A percentile compares a stretch with the other conserved stretches of the same genome.
Conservation (phyloP, 1,140 invertebrate genomes). For the Aporrectodea caliginosa region DNA sequence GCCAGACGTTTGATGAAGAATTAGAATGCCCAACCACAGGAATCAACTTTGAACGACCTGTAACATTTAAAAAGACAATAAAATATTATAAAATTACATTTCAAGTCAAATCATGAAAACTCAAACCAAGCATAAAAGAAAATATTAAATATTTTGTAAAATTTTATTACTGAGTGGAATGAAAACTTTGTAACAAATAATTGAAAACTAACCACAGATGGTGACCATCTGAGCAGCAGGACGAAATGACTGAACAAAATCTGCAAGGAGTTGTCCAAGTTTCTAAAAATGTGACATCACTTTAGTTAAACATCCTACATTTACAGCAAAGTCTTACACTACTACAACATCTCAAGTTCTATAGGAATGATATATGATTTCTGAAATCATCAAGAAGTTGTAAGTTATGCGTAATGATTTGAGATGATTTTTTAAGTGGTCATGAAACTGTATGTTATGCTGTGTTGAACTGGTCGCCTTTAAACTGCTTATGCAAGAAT, state of each 20-base stretch:
- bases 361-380: not conserved
- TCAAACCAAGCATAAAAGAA: not conserved
- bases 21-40: slow-evolving; percentile 88
- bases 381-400: not conserved
- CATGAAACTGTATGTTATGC: too few relatives aligned
- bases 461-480: not conserved
- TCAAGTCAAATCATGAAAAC: not conserved
- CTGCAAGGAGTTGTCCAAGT: slow-evolving; percentile 75
- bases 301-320: too few relatives aligned
- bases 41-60: slow-evolving; percentile 78
- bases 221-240: slow-evolving; percentile 91
- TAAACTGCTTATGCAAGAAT: too few relatives aligned
- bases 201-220: slow-evolving; percentile 63
- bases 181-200: not conserved
- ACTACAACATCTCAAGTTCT: not conserved
- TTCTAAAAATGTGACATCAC: too few relatives aligned
- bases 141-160: not conserved
- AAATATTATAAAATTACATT: not conserved
- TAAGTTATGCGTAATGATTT: not conserved
- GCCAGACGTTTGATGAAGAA: slow-evolving; percentile 69
- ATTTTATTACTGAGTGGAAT: not conserved
- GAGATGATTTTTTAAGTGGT: not conserved
- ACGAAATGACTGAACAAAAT: slow-evolving; percentile 87
- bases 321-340: not conserved
- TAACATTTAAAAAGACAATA: not conserved